Conservation (phyloP, 2,888 invertebrate genomes). For the Cheilosia vernalis region DNA sequence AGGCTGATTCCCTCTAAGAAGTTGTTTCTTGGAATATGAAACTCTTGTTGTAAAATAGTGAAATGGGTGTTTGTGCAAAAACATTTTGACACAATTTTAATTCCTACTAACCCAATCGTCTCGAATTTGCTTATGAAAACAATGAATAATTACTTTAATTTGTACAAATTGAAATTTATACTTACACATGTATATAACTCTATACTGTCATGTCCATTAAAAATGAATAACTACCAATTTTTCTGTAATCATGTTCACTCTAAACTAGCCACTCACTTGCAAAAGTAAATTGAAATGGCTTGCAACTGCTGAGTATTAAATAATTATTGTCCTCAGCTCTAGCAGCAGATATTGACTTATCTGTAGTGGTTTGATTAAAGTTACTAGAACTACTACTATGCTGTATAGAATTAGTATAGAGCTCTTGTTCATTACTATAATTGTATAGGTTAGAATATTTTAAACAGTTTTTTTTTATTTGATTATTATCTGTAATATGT, state of each 20-base stretch:
- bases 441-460: slow-evolving; percentile 51
- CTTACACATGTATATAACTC: slow-evolving; percentile 5
- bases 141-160: slow-evolving; percentile 6
- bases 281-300: slow-evolving; percentile 82
- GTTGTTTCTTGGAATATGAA: too few relatives aligned
- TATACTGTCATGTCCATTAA: slow-evolving; percentile 1
- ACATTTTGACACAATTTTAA: too few relatives aligned
- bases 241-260: slow-evolving; percentile 5
- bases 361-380: slow-evolving; percentile 55
- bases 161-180: slow-evolving; percentile 38
- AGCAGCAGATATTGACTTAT: slow-evolving; percentile 62
- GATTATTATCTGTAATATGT: slow-evolving; percentile 58
- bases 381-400: slow-evolving; percentile 59
- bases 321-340: slow-evolving; percentile 82
- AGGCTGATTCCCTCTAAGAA: too few relatives aligned
- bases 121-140: too few relatives aligned
- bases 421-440: slow-evolving; percentile 58
- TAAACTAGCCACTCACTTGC: slow-evolving; percentile 83
- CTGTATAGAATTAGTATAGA: slow-evolving; percentile 47
- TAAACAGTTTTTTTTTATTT: slow-evolving; percentile 55
- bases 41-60: too few relatives aligned
- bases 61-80: too few relatives aligned
- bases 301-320: slow-evolving; percentile 82
- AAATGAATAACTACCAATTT: not conserved
- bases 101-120: too few relatives aligned